Conservation (phyloP, 1,140 invertebrate genomes). For the Sipha flava region DNA sequence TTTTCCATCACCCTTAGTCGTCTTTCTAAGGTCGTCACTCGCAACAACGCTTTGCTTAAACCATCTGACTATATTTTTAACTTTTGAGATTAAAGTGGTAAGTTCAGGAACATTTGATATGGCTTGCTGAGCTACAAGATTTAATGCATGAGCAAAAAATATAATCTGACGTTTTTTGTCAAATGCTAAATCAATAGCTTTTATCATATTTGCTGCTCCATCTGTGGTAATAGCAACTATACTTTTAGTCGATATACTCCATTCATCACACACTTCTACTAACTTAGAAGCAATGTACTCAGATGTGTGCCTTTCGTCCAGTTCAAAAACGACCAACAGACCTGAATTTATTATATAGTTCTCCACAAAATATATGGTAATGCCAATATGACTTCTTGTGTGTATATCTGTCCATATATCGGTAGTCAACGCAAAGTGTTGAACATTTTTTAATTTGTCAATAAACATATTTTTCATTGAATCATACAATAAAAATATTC, state of each 20-base stretch:
- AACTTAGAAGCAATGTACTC: slow-evolving; percentile 36
- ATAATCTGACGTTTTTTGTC: slow-evolving; percentile 42
- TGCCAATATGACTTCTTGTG: slow-evolving; percentile 38
- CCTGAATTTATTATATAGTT: background rate
- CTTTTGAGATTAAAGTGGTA: slow-evolving; percentile 32
- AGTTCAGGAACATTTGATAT: slow-evolving; percentile 32
- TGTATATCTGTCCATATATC: slow-evolving; percentile 40
- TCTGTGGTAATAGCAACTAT: slow-evolving; percentile 44
- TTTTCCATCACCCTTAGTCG: slow-evolving; percentile 28
- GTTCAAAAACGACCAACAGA: background rate
- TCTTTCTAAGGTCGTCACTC: slow-evolving; percentile 34
- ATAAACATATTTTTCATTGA: slow-evolving; percentile 37
- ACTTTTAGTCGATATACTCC: slow-evolving; percentile 42
- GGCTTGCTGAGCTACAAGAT: slow-evolving; percentile 41
- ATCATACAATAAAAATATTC: slow-evolving; percentile 42
- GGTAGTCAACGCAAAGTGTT: slow-evolving; percentile 37
- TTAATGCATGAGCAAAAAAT: slow-evolving; percentile 45
- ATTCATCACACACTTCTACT: slow-evolving; percentile 40
- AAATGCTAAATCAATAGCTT: slow-evolving; percentile 41
- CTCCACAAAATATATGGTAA: slow-evolving; percentile 37
- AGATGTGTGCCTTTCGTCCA: slow-evolving; percentile 35
- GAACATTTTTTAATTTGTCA: slow-evolving; percentile 25
- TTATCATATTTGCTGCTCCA: slow-evolving; percentile 44
- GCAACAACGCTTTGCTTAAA: slow-evolving; percentile 35
- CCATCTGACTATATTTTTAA: slow-evolving; percentile 34